Conservation (phyloP, 2,888 invertebrate genomes). For the Heliconius charithonia region DNA sequence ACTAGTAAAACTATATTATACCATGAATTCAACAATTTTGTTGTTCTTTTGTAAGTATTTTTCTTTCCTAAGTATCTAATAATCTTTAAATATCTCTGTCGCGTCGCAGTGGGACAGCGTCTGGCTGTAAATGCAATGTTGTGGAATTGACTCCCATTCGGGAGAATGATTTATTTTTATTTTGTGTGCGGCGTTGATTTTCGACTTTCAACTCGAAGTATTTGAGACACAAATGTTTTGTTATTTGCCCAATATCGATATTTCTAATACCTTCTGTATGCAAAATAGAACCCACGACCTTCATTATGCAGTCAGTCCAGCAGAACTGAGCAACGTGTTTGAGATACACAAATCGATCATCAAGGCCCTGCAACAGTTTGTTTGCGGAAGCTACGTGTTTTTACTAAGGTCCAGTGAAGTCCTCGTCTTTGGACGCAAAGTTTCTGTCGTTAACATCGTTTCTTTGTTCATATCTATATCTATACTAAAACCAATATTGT, state of each 20-base stretch:
- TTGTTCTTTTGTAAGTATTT: too few relatives aligned
- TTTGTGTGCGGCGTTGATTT: too few relatives aligned
- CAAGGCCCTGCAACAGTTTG: background rate
- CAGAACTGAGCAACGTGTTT: constrained; percentile 5
- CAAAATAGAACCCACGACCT: too few relatives aligned
- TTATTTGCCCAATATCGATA: too few relatives aligned
- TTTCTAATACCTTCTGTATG: too few relatives aligned
- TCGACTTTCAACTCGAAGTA: too few relatives aligned
- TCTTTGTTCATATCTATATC: too few relatives aligned
- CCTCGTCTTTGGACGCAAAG: background rate
- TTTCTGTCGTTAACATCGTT: background rate
- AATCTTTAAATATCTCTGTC: background rate
- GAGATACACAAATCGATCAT: background rate
- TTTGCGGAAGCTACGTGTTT: constrained; percentile 12
- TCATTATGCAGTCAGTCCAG: background rate
- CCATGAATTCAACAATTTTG: background rate
- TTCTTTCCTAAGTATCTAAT: too few relatives aligned
- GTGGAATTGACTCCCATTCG: background rate
- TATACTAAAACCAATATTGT: too few relatives aligned
- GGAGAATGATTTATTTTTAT: background rate
- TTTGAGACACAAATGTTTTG: too few relatives aligned
- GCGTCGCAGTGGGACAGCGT: background rate
- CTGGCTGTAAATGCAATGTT: background rate
- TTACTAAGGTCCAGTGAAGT: background rate
- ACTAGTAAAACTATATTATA: background rate